These are phyloP conservation scores for Trinorchestia longiramus DNA, from an alignment of 1,140 invertebrate genomes.

Conservation along the genomic window DNA sequence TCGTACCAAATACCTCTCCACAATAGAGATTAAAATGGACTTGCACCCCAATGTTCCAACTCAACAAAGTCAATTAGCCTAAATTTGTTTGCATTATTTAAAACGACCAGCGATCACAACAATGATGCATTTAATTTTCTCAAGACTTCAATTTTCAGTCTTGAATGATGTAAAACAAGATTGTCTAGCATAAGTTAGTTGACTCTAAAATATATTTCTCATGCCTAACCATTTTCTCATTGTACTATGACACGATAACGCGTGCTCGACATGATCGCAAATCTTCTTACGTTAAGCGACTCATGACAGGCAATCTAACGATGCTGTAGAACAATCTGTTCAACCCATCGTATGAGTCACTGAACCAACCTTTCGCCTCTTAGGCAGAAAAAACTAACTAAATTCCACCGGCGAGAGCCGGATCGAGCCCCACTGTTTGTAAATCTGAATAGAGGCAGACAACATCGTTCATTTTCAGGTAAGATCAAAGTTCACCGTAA, in stretches of 20 bases:
- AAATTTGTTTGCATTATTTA: neutral
- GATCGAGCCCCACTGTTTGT: conserved; percentile 50
- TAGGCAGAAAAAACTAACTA: neutral
- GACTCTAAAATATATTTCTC: neutral
- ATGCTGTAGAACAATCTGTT: conserved; percentile 30
- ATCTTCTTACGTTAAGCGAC: neutral
- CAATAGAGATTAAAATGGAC: neutral
- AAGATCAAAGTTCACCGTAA: conserved; percentile 53
- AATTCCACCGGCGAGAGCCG: conserved; percentile 30
- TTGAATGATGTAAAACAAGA: neutral
- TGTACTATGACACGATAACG: neutral
- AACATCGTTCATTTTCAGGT: conserved; percentile 51
- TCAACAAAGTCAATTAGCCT: neutral
- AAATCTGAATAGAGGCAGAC: conserved; percentile 47
- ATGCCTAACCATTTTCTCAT: neutral
- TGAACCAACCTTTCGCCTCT: neutral
- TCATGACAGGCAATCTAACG: neutral
- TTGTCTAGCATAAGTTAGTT: neutral
- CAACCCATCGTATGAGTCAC: neutral
- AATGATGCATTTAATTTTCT: neutral
- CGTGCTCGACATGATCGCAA: neutral
- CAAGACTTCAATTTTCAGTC: neutral
- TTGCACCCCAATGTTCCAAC: neutral
- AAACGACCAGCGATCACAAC: neutral
- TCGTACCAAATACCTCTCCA: no score